Evolutionary conservation across 2,888 invertebrate species (phyloP).

Genomic region (Seira ritae): DNA sequence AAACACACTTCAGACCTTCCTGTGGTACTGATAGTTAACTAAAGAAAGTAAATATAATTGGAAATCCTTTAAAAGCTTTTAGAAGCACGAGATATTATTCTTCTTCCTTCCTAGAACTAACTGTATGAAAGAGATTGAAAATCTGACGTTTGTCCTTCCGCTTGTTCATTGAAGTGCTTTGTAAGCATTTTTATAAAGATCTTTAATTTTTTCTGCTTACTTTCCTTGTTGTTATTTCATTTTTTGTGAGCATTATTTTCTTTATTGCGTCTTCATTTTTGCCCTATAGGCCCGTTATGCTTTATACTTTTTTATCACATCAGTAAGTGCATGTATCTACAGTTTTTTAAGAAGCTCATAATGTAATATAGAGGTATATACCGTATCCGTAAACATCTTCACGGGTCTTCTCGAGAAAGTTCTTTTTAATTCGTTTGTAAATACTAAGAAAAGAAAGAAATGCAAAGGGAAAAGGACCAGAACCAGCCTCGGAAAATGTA

Average conservation of each 20-base stretch:
- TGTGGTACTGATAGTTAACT: neutral
- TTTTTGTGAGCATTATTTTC: conserved; percentile 2
- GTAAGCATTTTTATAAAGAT: neutral
- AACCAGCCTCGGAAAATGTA: neutral
- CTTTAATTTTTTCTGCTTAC: neutral
- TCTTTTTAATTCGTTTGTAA: conserved; percentile 12
- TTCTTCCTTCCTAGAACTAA: neutral
- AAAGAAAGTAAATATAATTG: neutral
- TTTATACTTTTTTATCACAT: neutral
- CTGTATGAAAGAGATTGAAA: neutral
- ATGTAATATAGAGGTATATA: no score
- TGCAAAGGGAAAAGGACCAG: neutral
- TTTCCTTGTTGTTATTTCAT: neutral
- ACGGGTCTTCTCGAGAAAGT: neutral
- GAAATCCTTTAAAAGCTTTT: conserved; percentile 16
- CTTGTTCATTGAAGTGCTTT: conserved; percentile 5
- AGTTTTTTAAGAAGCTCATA: neutral
- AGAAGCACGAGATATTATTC: neutral
- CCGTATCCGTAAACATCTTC: no score
- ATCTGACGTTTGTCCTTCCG: neutral
- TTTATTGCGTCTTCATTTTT: neutral
- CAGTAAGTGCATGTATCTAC: neutral
- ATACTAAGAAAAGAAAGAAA: neutral
- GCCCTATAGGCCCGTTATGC: neutral
- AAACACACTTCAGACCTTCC: neutral